Conservation (phyloP, 2,113 vertebrate species). For the Parotia lawesii region DNA sequence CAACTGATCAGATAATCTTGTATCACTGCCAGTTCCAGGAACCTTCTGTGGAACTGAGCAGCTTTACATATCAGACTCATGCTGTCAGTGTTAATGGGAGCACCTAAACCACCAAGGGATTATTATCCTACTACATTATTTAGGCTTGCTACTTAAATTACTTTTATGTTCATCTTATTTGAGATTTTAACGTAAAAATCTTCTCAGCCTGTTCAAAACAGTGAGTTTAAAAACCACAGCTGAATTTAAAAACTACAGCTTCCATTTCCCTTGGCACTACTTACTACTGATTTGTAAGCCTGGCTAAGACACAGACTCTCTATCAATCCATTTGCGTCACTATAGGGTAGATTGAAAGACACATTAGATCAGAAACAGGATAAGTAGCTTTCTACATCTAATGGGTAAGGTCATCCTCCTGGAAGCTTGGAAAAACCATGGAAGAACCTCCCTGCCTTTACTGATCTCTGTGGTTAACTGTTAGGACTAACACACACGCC, state of each 20-base stretch:
- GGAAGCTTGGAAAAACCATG: not conserved
- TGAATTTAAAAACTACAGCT: not conserved
- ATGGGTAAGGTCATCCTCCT: not conserved
- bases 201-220: not conserved
- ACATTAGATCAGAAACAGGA: not conserved
- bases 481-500: not conserved
- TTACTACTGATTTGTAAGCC: not conserved
- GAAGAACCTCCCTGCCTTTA: not conserved
- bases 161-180: not conserved
- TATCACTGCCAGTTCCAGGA: not conserved
- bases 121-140: not conserved
- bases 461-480: not conserved
- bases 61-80: not conserved
- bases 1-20: conserved; percentile 29
- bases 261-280: not conserved
- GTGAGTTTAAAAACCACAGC: not conserved
- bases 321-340: not conserved
- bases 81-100: not conserved
- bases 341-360: not conserved
- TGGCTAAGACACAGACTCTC: not conserved
- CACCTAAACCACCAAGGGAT: not conserved
- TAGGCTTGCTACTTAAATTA: not conserved
- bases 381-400: not conserved
- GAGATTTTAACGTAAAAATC: not conserved
- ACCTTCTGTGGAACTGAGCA: conserved; percentile 8